Conservation (phyloP, 2,113 vertebrate genomes). For the Megaleporinus macrocephalus region DNA sequence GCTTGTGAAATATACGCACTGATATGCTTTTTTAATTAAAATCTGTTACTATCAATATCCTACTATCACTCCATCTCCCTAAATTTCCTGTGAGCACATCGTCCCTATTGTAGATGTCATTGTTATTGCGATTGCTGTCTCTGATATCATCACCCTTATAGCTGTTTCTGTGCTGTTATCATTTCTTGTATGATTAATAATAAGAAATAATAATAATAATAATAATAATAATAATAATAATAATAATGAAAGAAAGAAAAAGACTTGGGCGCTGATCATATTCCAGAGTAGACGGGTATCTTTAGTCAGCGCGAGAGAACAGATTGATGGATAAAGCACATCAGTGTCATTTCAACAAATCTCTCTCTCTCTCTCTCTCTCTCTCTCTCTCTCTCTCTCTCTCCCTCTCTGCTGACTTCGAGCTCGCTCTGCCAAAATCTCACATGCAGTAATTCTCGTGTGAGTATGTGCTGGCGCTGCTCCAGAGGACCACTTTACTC, state of each 20-base stretch:
- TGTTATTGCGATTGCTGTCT: too few relatives aligned
- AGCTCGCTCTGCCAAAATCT: conserved; percentile 22
- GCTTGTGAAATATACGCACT: too few relatives aligned
- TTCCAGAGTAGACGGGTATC: conserved; percentile 1
- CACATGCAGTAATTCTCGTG: conserved; percentile 42
- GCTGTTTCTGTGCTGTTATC: too few relatives aligned
- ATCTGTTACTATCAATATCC: too few relatives aligned
- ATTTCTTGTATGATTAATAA: too few relatives aligned
- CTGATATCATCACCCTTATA: too few relatives aligned
- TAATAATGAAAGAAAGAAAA: too few relatives aligned
- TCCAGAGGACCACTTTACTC: conserved; percentile 65
- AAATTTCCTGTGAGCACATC: too few relatives aligned
- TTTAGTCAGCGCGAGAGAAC: not conserved
- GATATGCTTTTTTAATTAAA: too few relatives aligned
- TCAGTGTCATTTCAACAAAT: not conserved
- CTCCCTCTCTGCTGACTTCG: not conserved
- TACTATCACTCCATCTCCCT: too few relatives aligned
- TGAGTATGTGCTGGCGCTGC: conserved; percentile 16
- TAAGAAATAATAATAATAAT: not conserved
- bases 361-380: not conserved
- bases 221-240: not conserved
- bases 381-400: not conserved
- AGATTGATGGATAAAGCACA: conserved; percentile 10
- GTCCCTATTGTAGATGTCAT: too few relatives aligned
- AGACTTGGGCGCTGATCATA: not conserved